Percentiles rank a stretch among this genome's conserved stretches.
Conservation (phyloP, 2,888 invertebrate genomes). For the Labia minor region DNA sequence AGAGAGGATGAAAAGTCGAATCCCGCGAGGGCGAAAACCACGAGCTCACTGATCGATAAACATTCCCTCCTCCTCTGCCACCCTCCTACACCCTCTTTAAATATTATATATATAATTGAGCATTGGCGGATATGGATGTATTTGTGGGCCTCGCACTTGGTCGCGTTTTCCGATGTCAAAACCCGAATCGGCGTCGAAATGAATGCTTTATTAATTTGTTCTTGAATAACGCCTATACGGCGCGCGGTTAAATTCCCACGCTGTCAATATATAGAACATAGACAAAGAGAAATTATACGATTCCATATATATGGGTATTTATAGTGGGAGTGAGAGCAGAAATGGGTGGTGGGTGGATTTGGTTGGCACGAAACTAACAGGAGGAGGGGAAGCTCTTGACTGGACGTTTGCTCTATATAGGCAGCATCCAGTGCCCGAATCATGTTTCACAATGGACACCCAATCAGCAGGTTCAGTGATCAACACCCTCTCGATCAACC, state of each 20-base stretch:
- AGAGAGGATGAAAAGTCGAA: neutral
- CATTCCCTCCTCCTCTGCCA: no score
- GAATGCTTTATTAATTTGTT: slow-evolving; percentile 13
- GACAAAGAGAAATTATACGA: neutral
- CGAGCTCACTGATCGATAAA: neutral
- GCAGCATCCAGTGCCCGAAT: neutral
- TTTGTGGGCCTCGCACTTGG: neutral
- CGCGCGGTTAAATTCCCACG: slow-evolving; percentile 3
- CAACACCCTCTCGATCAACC: neutral
- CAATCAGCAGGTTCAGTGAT: neutral
- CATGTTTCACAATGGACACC: slow-evolving; percentile 13
- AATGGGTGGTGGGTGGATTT: no score
- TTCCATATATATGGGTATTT: neutral
- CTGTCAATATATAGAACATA: neutral
- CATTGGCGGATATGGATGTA: neutral
- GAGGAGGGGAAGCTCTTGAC: neutral
- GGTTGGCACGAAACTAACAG: neutral
- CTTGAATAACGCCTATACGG: slow-evolving; percentile 13
- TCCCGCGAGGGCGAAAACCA: neutral
- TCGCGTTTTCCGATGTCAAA: slow-evolving; percentile 8
- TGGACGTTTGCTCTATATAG: neutral
- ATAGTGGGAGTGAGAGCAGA: neutral
- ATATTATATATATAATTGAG: neutral
- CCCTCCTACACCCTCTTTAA: no score
- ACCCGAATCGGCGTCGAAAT: slow-evolving; percentile 3